Base-by-base conservation (phyloP, 2,113 vertebrate species). In the Chaetops frenatus region DNA sequence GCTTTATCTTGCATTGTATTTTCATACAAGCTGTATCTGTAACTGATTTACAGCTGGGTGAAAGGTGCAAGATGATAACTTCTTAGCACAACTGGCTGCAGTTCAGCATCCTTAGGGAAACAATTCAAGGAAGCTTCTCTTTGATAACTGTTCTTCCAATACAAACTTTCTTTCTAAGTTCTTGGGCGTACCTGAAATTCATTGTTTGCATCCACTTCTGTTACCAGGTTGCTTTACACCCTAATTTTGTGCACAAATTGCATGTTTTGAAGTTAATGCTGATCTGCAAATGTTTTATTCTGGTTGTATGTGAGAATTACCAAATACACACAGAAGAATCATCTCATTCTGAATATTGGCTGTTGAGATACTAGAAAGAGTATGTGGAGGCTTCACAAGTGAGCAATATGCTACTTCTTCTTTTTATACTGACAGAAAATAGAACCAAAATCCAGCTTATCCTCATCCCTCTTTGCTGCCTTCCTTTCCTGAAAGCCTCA, bases 251-350 rank as follows among this genome's bases (percentile, higher is more conserved):
- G 27, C 28, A 61, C 12, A 28, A 19, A 20, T 5, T 12, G 15
- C 25, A 72, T 23, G 50, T 71, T 89, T 56, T 81, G 15, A 77
- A 78, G 17, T 72, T 29, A 42, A 23, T 35, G 33, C 6, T 33
- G 15, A 69, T 16, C 21, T 80, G 42, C 17, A 87, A 61, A 20
- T 7, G 5, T 70, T 79, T 71, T 79, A 36, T 66, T 74, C 27
- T 47, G 2, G 33, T 24, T 29, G 4, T 25, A 64, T 0, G 0
- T 5, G 11, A n/a, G 51, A 50, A 57, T 88, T 76, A 36, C 35
- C 69, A 76, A 80, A 80, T 12, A 47, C 11, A 76, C 10, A 38
- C 19, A 45, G 11, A 51, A 85, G 7, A 81, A 38, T 38, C 16
- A 65, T 6, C 19, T 74, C 50, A 56, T 73, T n/a, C 74, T 71